These are phyloP conservation scores for Planiliza haematocheilus DNA, from an alignment of 2,113 vertebrate species.

Conservation along the genomic window DNA sequence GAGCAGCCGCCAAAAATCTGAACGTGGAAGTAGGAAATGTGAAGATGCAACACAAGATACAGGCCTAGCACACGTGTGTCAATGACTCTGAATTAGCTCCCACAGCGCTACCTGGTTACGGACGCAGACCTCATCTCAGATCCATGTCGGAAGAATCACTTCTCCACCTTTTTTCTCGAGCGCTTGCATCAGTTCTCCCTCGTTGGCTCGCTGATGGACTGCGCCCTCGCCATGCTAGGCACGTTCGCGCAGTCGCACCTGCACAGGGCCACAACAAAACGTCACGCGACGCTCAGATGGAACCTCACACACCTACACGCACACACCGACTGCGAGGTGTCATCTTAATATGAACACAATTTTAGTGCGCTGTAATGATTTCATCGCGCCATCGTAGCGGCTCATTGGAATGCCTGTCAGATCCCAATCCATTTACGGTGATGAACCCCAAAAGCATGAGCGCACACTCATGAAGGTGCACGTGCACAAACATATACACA, in stretches of 20 bases:
- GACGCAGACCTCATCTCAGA: constrained; percentile 43
- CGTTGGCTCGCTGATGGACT: constrained; percentile 67
- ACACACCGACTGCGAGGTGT: not conserved
- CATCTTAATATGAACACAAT: constrained; percentile 41
- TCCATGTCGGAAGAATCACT: constrained; percentile 50
- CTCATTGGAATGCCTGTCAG: constrained; percentile 77
- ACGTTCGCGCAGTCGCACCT: constrained; percentile 11
- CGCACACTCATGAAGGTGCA: not conserved
- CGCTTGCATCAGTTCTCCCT: constrained; percentile 59
- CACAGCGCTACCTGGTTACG: constrained; percentile 16
- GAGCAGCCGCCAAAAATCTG: constrained; percentile 8
- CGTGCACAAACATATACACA: not conserved
- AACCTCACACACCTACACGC: not conserved
- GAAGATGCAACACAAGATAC: constrained; percentile 17
- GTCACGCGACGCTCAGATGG: constrained; percentile 10
- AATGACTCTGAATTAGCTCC: constrained; percentile 49
- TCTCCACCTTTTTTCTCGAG: constrained; percentile 39
- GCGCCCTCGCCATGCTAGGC: constrained; percentile 44
- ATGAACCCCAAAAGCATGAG: constrained; percentile 55
- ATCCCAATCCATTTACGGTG: constrained; percentile 60
- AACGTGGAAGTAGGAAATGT: not conserved
- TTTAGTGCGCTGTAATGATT: constrained; percentile 62
- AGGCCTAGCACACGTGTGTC: not conserved
- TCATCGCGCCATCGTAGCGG: constrained; percentile 41
- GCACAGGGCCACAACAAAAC: constrained; percentile 19